Percentiles rank a stretch among this genome's conserved stretches.
phyloP scores from a whole-genome alignment of 2,113 vertebrate genomes.

The Podarcis raffonei region DNA sequence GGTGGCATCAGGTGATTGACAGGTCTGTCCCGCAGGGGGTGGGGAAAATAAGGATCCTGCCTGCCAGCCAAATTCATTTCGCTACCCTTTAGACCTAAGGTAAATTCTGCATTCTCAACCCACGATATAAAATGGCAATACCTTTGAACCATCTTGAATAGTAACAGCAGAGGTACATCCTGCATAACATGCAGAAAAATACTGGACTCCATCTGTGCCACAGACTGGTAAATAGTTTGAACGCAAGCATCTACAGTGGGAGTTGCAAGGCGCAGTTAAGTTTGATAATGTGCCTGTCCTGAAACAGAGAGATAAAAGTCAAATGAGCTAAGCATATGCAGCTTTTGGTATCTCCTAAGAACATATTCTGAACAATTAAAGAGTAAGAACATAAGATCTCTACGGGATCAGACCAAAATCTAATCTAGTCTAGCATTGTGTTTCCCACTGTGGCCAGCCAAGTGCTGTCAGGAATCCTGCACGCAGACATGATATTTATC shows the following conservation, averaged over 20 bases:
- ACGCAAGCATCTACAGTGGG: slow-evolving; percentile 72
- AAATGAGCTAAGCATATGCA: background rate
- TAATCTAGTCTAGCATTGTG: too few species aligned
- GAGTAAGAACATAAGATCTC: background rate
- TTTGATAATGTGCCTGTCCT: slow-evolving; percentile 70
- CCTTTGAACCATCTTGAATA: slow-evolving; percentile 58
- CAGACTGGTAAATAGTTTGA: slow-evolving; percentile 79
- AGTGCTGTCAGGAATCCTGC: too few species aligned
- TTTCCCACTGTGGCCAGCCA: too few species aligned
- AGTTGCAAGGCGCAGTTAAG: slow-evolving; percentile 77
- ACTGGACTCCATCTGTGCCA: slow-evolving; percentile 77
- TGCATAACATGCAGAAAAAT: slow-evolving; percentile 83
- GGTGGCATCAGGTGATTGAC: too few species aligned
- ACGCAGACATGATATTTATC: too few species aligned
- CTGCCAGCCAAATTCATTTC: too few species aligned
- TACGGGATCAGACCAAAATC: background rate
- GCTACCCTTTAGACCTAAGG: background rate
- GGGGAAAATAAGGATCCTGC: too few species aligned
- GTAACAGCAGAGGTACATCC: slow-evolving; percentile 67
- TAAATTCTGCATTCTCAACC: background rate
- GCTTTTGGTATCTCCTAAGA: slow-evolving; percentile 8
- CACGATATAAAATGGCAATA: slow-evolving; percentile 39
- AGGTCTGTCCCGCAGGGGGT: too few species aligned
- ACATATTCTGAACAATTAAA: background rate
- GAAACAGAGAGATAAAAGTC: slow-evolving; percentile 45